A percentile compares a stretch with the other conserved stretches of the same genome.
phyloP scores from a whole-genome alignment of 2,888 invertebrate species.

The Chalcosyrphus nemorum region DNA sequence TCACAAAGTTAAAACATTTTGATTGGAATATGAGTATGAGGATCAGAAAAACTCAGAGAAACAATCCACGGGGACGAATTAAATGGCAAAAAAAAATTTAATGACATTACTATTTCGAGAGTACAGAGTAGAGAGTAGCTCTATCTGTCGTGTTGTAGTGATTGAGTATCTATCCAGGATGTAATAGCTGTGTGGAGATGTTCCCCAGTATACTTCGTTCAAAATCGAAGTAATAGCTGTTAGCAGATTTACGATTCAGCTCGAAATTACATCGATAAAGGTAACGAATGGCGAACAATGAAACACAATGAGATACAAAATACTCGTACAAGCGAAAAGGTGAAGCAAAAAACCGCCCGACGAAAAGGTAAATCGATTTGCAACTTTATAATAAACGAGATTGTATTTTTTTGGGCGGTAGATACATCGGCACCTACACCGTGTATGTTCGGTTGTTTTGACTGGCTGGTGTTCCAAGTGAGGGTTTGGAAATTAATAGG shows the following conservation, averaged over 20 bases:
- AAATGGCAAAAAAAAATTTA: conserved; percentile 65
- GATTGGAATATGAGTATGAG: conserved; percentile 71
- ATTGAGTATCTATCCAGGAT: conserved; percentile 15
- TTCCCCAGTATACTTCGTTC: neutral
- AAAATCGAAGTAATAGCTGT: conserved; percentile 33
- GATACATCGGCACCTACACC: neutral
- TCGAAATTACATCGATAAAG: conserved; percentile 50
- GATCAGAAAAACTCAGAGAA: conserved; percentile 41
- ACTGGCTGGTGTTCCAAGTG: neutral
- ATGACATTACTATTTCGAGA: conserved; percentile 47
- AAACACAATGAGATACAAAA: conserved; percentile 51
- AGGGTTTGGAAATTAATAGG: conserved; percentile 42
- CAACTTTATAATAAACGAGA: conserved; percentile 48
- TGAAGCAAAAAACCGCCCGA: conserved; percentile 5
- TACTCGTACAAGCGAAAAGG: conserved; percentile 8
- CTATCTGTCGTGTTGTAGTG: no score
- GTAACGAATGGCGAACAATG: conserved; percentile 49
- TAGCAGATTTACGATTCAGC: conserved; percentile 52
- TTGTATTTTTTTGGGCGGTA: conserved; percentile 12
- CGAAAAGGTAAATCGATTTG: conserved; percentile 39
- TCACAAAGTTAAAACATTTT: conserved; percentile 56
- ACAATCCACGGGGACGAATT: conserved; percentile 59
- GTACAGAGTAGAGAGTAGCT: neutral
- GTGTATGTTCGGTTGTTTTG: neutral
- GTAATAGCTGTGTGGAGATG: conserved; percentile 5